Percentiles rank a stretch among this genome's conserved stretches.
Evolutionary conservation across 2,888 invertebrate genomes (phyloP).

Genomic region (Ferdinandea cuprea): DNA sequence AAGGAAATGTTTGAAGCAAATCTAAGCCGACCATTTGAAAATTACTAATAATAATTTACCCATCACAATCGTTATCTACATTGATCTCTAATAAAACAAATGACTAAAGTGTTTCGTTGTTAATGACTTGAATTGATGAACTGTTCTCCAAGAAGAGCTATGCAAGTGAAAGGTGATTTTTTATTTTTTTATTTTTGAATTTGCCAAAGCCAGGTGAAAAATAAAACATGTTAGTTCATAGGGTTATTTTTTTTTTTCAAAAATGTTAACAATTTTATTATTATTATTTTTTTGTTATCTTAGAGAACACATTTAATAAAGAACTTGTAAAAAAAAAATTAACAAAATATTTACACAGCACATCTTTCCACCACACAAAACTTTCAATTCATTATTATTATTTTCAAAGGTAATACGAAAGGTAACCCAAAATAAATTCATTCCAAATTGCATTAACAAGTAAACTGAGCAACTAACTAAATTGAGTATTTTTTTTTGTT

Average conservation of each 20-base stretch:
- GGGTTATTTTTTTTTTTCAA: constrained; percentile 48
- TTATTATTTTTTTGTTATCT: neutral
- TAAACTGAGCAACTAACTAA: constrained; percentile 37
- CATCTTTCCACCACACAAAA: constrained; percentile 56
- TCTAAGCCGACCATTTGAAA: no score
- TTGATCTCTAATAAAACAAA: no score
- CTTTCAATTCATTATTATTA: constrained; percentile 12
- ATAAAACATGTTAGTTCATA: constrained; percentile 63
- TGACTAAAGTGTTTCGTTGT: no score
- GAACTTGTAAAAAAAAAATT: constrained; percentile 14
- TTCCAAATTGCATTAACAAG: constrained; percentile 39
- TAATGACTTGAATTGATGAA: no score
- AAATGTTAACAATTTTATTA: constrained; percentile 60
- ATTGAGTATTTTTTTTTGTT: constrained; percentile 25
- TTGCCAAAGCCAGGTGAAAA: constrained; percentile 50
- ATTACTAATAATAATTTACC: no score
- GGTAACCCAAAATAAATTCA: constrained; percentile 45
- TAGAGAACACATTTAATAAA: constrained; percentile 29
- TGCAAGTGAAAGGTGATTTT: no score
- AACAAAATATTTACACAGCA: constrained; percentile 66
- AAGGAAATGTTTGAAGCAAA: no score
- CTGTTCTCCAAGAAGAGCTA: no score
- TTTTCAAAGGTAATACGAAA: constrained; percentile 28
- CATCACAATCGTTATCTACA: no score
- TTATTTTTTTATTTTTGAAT: neutral